Base-by-base conservation (phyloP, 2,888 invertebrate species). In the Didymodactylos carnosus region DNA sequence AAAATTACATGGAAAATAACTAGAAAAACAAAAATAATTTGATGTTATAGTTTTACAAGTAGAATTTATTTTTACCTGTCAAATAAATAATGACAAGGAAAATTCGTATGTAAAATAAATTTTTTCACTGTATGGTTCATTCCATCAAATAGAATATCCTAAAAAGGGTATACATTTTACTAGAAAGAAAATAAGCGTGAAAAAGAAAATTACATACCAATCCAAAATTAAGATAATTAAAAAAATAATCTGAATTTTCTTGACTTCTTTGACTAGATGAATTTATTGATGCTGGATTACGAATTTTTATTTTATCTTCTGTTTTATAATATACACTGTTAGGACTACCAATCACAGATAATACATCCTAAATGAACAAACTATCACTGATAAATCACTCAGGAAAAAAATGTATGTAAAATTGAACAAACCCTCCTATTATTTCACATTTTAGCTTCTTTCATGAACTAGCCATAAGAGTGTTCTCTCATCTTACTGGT, bases 11-110 rank as follows among this genome's bases (percentile, higher is more conserved):
- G 94, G 88, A 84, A 92, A 91, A 84, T 94, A 86, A 82, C 86
- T 86, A 78, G 1, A 78, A 77, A 71, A 75, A 62, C 27, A 16
- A 69, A 7, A 7, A n/a, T 8, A 27, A 23, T 16, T 19, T 14
- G 25, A 25, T 8, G 62, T 19, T n/a, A 72, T 49, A 29, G 69
- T 29, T 46, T 46, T 46, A 53, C 46, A 46, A 72, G 4, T 40
- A 23, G n/a, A 13, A 79, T 76, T 73, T 25, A 43, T 71, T 83
- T 86, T 84, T 81, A 95, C 91, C 94, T 94, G 82, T 95, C 97
- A 86, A 98, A 98, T 86, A 98, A 94, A 84, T 95, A 98, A 84
- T 98, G 97, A 3, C 97, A 97, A n/a, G 98, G 97, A 83, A 92
- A 95, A 85, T 98, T 98, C 43, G 97, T 94, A 85, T 98, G 97